phyloP scores from a whole-genome alignment of 2,797 vertebrate genomes.

The Labroides dimidiatus region DNA sequence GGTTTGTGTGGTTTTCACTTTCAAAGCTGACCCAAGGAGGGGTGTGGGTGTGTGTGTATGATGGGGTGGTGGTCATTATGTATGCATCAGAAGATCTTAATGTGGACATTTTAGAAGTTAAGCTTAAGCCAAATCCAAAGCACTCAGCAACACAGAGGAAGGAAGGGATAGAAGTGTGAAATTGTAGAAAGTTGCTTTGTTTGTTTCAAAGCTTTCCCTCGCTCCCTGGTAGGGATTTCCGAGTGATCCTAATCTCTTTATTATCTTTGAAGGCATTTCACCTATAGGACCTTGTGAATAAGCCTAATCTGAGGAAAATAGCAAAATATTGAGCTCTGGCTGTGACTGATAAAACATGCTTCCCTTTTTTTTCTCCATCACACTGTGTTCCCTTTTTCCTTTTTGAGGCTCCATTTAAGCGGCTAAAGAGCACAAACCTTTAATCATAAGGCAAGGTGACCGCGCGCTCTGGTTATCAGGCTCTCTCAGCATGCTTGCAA shows the following conservation, averaged over 20 bases:
- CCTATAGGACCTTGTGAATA: slow-evolving; percentile 76
- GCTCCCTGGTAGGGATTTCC: slow-evolving; percentile 68
- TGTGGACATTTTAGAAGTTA: slow-evolving; percentile 64
- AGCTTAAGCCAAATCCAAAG: slow-evolving; percentile 66
- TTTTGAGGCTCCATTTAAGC: slow-evolving; percentile 73
- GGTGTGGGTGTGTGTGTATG: no score
- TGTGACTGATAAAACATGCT: slow-evolving; percentile 73
- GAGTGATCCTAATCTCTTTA: slow-evolving; percentile 76
- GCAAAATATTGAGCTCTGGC: slow-evolving; percentile 73
- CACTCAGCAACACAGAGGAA: neutral
- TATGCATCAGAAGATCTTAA: slow-evolving; percentile 60
- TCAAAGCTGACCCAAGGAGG: slow-evolving; percentile 40
- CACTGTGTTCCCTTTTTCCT: slow-evolving; percentile 48
- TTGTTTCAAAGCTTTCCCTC: slow-evolving; percentile 68
- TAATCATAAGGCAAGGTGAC: slow-evolving; percentile 82
- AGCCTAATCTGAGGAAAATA: slow-evolving; percentile 71
- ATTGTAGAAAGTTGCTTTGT: slow-evolving; percentile 69
- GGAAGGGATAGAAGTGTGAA: slow-evolving; percentile 43
- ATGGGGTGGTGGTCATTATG: no score
- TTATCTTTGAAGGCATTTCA: slow-evolving; percentile 79
- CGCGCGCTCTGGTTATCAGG: slow-evolving; percentile 73
- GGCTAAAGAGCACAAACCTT: slow-evolving; percentile 72
- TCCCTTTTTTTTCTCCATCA: slow-evolving; percentile 17
- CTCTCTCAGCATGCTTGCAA: slow-evolving; percentile 53
- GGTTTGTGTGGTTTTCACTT: slow-evolving; percentile 13